Evolutionary conservation across 1,140 invertebrate genomes (phyloP), one percentile per base, ranked within the genome.

Genomic region (Carposina sasakii): DNA sequence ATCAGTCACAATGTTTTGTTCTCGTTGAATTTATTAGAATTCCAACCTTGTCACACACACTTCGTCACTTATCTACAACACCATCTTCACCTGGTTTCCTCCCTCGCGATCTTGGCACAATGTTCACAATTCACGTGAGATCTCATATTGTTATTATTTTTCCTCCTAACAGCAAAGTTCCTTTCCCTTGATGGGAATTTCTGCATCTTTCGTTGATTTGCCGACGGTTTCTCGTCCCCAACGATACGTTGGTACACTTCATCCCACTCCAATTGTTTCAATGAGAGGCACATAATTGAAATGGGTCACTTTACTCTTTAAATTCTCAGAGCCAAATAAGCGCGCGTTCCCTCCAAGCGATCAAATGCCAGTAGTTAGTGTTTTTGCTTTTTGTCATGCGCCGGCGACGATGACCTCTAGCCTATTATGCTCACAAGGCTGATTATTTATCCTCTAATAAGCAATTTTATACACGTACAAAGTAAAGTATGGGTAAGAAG

Each of bases 151-250:
- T 76, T 76, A 42, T 67, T 72, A 43, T 49, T 55, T 33, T 62
- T 82, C 58, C 87, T 87, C 28, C 89, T 77, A 19, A 91, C 86
- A 33, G 90, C 90, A 57, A 87, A 87, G 67, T 91, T 90, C 55
- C 90, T 85, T 59, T 91, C 90, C 22, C 90, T 82, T 19, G 89
- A 90, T 1, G 90, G 90, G 67, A 91, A 91, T 54, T 89, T 88
- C 39, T 90, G 88, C 31, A 89, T 89, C 57, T 90, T 90, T 60
- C 60, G 76, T 28, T 28, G 24, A 28, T 6, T 6, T 6, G 24
- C 12, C 85, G 84, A 52, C 54, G 82, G 77, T 19, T 63, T 67
- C 13, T 75, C 67, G 2, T 47, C 50, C 20, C 64, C 65, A 20
- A 65, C 67, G 8, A 77, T 44, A 8, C 67, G 61, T 17, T 67